Conservation (phyloP, 2,888 invertebrate species). For the Agapostemon virescens region DNA sequence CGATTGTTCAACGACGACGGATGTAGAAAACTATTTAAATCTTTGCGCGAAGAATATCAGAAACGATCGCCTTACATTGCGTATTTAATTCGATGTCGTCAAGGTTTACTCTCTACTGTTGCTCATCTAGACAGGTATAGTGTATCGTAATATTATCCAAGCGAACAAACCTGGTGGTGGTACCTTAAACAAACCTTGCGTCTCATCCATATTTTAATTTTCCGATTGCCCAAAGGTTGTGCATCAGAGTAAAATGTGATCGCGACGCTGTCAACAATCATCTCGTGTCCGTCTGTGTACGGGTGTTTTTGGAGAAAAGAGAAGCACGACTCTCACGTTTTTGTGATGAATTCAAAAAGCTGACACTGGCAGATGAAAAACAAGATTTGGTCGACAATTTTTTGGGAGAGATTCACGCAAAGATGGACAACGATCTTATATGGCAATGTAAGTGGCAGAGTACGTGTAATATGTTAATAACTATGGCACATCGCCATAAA, state of each 20-base stretch:
- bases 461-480: not conserved
- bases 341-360: slow-evolving; percentile 89
- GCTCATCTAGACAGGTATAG: slow-evolving; percentile 85
- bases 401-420: slow-evolving; percentile 86
- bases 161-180: not conserved
- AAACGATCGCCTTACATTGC: slow-evolving; percentile 90
- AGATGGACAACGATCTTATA: slow-evolving; percentile 86
- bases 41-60: slow-evolving; percentile 89
- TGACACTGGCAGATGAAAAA: slow-evolving; percentile 94
- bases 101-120: slow-evolving; percentile 88
- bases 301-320: slow-evolving; percentile 90
- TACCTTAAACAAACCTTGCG: not conserved
- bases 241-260: slow-evolving; percentile 85
- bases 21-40: slow-evolving; percentile 87
- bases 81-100: slow-evolving; percentile 90
- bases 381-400: slow-evolving; percentile 93
- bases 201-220: not conserved
- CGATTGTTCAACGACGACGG: slow-evolving; percentile 87
- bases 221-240: slow-evolving; percentile 78
- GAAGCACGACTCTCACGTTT: slow-evolving; percentile 88
- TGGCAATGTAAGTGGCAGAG: slow-evolving; percentile 84
- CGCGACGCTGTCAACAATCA: slow-evolving; percentile 88
- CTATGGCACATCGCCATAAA: not conserved
- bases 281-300: slow-evolving; percentile 88
- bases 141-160: not conserved